These are phyloP conservation scores for Entomobrya multifasciata DNA, from an alignment of 2,888 invertebrate genomes.

Conservation along the genomic window DNA sequence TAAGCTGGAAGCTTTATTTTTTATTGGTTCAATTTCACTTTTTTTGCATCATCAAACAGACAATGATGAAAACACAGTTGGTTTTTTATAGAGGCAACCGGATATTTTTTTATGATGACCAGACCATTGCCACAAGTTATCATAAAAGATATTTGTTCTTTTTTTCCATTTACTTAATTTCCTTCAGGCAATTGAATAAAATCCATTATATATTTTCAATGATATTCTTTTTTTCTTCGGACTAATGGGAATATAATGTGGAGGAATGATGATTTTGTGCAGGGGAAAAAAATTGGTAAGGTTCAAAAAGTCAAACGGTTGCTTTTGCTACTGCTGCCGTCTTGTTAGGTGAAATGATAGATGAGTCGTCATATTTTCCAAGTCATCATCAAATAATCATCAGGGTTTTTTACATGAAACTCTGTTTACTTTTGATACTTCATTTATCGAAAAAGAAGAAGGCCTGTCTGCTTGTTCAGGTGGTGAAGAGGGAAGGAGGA, in stretches of 20 bases:
- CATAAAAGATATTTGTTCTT: neutral
- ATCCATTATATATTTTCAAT: conserved; percentile 24
- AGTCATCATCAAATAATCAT: neutral
- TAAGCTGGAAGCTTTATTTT: too few relatives aligned
- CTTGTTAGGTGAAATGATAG: conserved; percentile 26
- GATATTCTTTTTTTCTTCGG: neutral
- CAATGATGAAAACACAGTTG: too few relatives aligned
- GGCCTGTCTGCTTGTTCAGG: too few relatives aligned
- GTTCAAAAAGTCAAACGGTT: conserved; percentile 35
- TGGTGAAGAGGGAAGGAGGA: too few relatives aligned
- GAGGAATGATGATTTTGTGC: neutral
- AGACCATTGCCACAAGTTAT: neutral
- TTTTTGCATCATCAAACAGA: too few relatives aligned
- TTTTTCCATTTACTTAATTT: neutral
- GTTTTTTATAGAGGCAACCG: neutral
- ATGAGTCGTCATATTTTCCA: neutral
- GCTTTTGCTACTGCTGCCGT: neutral
- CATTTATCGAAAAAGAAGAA: too few relatives aligned
- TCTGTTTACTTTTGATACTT: conserved; percentile 4
- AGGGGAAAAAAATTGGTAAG: neutral
- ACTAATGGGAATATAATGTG: conserved; percentile 18
- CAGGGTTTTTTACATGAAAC: too few relatives aligned
- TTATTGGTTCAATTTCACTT: too few relatives aligned
- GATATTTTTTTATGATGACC: too few relatives aligned
- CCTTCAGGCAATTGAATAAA: neutral